Conservation (phyloP, 2,797 vertebrate genomes). For the Etheostoma perlongum region DNA sequence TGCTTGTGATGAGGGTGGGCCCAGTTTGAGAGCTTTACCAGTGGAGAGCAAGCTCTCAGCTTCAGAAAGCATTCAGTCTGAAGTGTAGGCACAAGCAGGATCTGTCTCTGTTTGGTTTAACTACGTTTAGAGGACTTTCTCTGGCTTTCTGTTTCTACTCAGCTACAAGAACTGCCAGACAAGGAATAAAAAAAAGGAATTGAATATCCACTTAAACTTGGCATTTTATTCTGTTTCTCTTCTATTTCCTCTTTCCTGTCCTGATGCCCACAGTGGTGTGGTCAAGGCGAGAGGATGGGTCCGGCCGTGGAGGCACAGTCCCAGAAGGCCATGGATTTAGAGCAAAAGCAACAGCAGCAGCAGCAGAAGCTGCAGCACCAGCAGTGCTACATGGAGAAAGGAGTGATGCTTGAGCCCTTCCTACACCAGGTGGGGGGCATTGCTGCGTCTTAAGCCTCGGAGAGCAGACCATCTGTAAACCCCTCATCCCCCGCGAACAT, state of each 20-base stretch:
- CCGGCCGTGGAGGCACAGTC: slow-evolving; percentile 91
- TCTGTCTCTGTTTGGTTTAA: slow-evolving; percentile 29
- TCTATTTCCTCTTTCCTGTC: slow-evolving; percentile 62
- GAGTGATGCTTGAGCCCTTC: slow-evolving; percentile 96
- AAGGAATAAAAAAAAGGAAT: slow-evolving; percentile 41
- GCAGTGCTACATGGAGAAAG: slow-evolving; percentile 85
- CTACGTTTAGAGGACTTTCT: slow-evolving; percentile 23
- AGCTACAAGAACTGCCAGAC: slow-evolving; percentile 7
- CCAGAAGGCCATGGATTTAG: slow-evolving; percentile 90
- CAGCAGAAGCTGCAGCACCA: slow-evolving; percentile 76
- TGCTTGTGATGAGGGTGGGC: slow-evolving; percentile 62
- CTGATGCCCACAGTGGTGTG: slow-evolving; percentile 87
- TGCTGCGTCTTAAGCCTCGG: slow-evolving; percentile 97
- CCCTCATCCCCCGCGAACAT: slow-evolving; percentile 95
- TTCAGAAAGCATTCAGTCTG: slow-evolving; percentile 66
- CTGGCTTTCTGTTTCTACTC: slow-evolving; percentile 22
- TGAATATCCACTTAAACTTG: slow-evolving; percentile 15
- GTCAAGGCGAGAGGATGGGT: slow-evolving; percentile 90
- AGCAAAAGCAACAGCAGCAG: slow-evolving; percentile 76
- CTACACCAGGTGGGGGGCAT: slow-evolving; percentile 98
- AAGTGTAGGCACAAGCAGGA: slow-evolving; percentile 54
- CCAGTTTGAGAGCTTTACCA: slow-evolving; percentile 70
- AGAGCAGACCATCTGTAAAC: slow-evolving; percentile 98
- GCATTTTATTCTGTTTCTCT: slow-evolving; percentile 48
- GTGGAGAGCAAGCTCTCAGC: slow-evolving; percentile 64